Evolutionary conservation across 2,797 vertebrate species (phyloP), one percentile per base, ranked within the genome.

Genomic region (Podarcis siculus): DNA sequence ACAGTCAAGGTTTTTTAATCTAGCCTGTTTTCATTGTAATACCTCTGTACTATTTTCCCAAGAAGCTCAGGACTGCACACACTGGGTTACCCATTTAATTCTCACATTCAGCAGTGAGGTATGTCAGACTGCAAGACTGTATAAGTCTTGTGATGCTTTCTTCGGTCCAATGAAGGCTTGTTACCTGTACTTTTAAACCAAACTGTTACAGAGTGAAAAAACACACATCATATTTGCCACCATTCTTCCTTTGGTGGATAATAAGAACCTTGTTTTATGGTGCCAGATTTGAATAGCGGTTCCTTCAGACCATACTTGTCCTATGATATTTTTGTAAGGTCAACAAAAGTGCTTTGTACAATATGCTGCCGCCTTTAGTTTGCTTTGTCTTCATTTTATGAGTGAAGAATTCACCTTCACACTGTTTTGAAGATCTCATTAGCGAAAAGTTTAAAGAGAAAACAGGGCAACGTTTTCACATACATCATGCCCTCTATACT

Each of bases 271-370:
- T 45, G 73, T 87, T 91, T 64, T 90, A 75, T 83, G 8, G 19
- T 83, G 13, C 9, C 55, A 23, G 90, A 88, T 94, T 93, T 77
- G 25, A 89, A 69, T 90, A 90, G 49, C 42, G 35, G 39, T 93
- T 87, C 79, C 88, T 93, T 91, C 67, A 91, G 85, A 91, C 88
- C 83, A 89, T 82, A 88, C 88, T 92, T 93, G 94, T 91, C 92
- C 93, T 92, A 86, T 89, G 90, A 86, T 89, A 90, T 90, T 90
- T 93, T 90, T 42, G 92, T 83, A 83, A 90, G 87, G 89, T 91
- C 84, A 92, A 90, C 89, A 93, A 94, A 92, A 92, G 93, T 92
- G 35, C 91, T 94, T 90, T 92, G 90, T 93, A 89, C 86, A 91
- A 49, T 8, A 0, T 72, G 85, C 2, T 93, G 82, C 2, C 92